Base-by-base conservation (phyloP, 2,797 vertebrate species). In the Botia kubotai region DNA sequence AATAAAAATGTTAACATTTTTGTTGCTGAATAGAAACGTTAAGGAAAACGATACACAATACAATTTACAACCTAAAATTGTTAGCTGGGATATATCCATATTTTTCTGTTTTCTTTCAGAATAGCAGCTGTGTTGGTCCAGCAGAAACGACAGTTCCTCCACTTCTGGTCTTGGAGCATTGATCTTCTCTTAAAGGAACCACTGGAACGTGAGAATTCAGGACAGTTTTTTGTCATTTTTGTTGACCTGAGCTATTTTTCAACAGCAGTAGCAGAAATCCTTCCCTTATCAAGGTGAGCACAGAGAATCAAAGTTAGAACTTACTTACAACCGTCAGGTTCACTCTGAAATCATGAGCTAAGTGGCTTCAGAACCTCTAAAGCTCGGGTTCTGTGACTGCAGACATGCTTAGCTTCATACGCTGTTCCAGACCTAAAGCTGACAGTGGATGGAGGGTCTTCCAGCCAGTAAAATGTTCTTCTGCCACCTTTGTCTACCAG, bases 401-500 rank as follows among this genome's bases (percentile, higher is more conserved):
- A 26, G 82, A 77, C 72, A 85, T 86, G 86, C 75, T 80, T 79
- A 70, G 66, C 77, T 77, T 86, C 82, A 85, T 72, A 63, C 75
- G 60, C 48, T 12, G 12, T 21, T 43, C 53, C 66, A 33, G 71
- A 80, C 66, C 63, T 76, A 21, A 72, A 74, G n/a, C 26, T 87
- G 86, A 86, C 84, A 87, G 81, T 63, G 76, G 63, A 74, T 76
- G 13, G 70, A 80, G 75, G 69, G 80, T 68, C 78, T 79, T 81
- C 77, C 77, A 87, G 73, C 75, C 17, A 26, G 76, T 85, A 80
- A 85, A 87, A 87, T 87, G 86, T 83, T 78, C 85, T 86, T 77
- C 86, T 85, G 86, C 82, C 86, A 82, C 86, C 84, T 86, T 75
- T 87, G 83, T 88, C 83, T 86, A 86, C 80, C 67, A 72, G 63